A percentile compares a stretch with the other conserved stretches of the same genome.
phyloP scores from a whole-genome alignment of 2,888 invertebrate species.

The Cephus nigrinus region DNA sequence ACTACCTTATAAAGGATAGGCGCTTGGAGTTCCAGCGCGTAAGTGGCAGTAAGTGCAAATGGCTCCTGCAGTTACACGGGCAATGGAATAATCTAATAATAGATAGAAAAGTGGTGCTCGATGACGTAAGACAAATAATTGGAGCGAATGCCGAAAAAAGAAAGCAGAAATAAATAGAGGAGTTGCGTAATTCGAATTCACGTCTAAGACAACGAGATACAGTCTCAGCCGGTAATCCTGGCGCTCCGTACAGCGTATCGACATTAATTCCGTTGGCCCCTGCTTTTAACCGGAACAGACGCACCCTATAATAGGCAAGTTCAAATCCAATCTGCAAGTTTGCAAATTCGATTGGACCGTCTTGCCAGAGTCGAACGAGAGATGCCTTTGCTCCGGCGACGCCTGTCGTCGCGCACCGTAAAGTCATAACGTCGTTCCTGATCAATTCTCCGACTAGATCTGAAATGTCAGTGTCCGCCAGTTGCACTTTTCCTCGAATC shows the following conservation, averaged over 20 bases:
- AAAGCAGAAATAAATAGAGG: too few relatives aligned
- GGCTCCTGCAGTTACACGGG: background rate
- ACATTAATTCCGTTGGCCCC: conserved; percentile 63
- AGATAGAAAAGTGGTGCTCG: background rate
- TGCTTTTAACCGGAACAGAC: conserved; percentile 67
- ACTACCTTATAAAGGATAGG: too few relatives aligned
- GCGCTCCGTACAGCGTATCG: conserved; percentile 62
- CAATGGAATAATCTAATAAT: background rate
- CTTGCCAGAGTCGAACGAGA: conserved; percentile 43
- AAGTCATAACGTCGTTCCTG: background rate
- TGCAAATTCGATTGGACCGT: conserved; percentile 66
- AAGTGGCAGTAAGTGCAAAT: too few relatives aligned
- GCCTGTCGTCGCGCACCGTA: background rate
- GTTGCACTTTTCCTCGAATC: background rate
- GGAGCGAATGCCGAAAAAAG: background rate
- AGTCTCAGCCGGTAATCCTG: conserved; percentile 61
- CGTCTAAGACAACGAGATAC: conserved; percentile 57
- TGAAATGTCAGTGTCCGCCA: background rate
- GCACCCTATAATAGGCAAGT: conserved; percentile 67
- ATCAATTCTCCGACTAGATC: background rate
- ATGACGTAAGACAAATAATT: background rate
- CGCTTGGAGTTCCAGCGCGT: too few relatives aligned
- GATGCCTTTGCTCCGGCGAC: background rate
- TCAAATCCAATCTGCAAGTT: conserved; percentile 67
- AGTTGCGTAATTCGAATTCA: conserved; percentile 8